Percentiles rank a stretch among this genome's conserved stretches.
Conservation (phyloP, 2,797 vertebrate species). For the Premnoplex brunnescens region DNA sequence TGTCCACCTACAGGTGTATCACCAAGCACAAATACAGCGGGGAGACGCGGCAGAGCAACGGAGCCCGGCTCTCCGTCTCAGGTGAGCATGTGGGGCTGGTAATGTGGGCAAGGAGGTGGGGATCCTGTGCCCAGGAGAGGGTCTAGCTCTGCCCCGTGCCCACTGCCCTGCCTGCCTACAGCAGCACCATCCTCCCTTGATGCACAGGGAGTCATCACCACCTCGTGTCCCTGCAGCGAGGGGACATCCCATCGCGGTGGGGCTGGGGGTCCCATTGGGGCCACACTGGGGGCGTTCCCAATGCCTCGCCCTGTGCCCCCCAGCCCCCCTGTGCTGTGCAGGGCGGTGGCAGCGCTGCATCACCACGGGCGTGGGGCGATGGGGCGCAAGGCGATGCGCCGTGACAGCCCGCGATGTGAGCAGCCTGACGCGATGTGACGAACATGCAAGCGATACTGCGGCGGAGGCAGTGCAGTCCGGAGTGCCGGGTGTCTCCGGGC, state of each 20-base stretch:
- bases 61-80: conserved; percentile 95
- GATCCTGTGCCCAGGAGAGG: rapidly evolving
- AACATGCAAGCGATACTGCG: conserved; percentile 48
- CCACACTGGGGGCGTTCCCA: rapidly evolving
- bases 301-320: rapidly evolving
- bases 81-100: conserved; percentile 59
- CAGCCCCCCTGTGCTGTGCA: not conserved
- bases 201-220: not conserved
- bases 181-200: rapidly evolving
- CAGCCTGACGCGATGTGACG: conserved; percentile 71
- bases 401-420: conserved; percentile 55
- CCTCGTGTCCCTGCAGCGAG: rapidly evolving
- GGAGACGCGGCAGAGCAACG: conserved; percentile 97
- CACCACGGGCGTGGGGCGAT: not conserved
- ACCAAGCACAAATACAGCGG: conserved; percentile 99
- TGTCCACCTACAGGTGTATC: conserved; percentile 98
- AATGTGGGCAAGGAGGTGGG: rapidly evolving
- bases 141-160: not conserved
- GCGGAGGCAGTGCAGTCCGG: not conserved
- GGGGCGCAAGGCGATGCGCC: not conserved
- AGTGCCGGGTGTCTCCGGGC: not conserved
- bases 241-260: rapidly evolving
- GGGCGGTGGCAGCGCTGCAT: not conserved
- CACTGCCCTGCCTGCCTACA: rapidly evolving
- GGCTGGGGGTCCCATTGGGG: rapidly evolving